Percentiles rank a stretch among this genome's conserved stretches.
Conservation (phyloP, 2,797 vertebrate species). For the Hyperoplus lanceolatus region DNA sequence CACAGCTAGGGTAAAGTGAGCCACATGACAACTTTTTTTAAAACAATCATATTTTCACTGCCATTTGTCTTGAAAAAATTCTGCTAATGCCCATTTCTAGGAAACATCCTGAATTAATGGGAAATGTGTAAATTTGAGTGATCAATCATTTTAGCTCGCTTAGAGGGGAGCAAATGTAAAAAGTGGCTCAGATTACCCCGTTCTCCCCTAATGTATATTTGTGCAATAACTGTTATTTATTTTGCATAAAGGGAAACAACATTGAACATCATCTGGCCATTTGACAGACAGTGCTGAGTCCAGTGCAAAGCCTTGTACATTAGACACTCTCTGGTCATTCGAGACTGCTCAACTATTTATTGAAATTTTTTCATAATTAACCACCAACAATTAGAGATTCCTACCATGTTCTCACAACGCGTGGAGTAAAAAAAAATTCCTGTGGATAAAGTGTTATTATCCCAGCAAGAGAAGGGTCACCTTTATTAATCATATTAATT, state of each 20-base stretch:
- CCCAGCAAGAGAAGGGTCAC: conserved; percentile 80
- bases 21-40: too few species aligned
- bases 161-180: too few species aligned
- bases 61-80: too few species aligned
- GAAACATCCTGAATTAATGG: too few species aligned
- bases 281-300: neutral
- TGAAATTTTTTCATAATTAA: conserved; percentile 70
- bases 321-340: conserved; percentile 46
- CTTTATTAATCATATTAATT: conserved; percentile 83
- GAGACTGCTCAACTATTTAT: conserved; percentile 58
- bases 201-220: too few species aligned
- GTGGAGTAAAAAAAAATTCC: conserved; percentile 60
- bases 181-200: too few species aligned
- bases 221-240: neutral
- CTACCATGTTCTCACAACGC: conserved; percentile 34
- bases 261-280: conserved; percentile 1
- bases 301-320: conserved; percentile 35
- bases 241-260: neutral
- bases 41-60: too few species aligned
- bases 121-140: too few species aligned
- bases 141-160: too few species aligned
- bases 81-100: too few species aligned
- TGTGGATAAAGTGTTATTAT: conserved; percentile 62
- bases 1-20: too few species aligned
- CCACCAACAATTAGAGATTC: conserved; percentile 35